Conservation (phyloP, 2,888 invertebrate species). For the Conchocele bisecta region DNA sequence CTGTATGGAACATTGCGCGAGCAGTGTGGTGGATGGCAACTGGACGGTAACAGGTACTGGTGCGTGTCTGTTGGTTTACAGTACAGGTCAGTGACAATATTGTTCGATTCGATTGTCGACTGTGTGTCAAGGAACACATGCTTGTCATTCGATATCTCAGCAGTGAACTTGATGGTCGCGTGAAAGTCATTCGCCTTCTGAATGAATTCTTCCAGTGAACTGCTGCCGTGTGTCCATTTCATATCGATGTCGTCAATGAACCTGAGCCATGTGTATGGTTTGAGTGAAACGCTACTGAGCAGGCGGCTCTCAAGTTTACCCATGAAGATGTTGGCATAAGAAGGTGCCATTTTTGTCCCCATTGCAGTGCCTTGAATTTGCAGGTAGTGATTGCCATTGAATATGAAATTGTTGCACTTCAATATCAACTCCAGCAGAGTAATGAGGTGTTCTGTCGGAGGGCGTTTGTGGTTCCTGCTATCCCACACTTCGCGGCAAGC, state of each 20-base stretch:
- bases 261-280: constrained; percentile 26
- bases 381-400: constrained; percentile 37
- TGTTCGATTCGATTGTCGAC: too few relatives aligned
- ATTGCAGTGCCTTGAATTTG: too few relatives aligned
- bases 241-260: constrained; percentile 53
- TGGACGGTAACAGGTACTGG: too few relatives aligned
- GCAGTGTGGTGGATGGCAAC: too few relatives aligned
- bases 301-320: constrained; percentile 32
- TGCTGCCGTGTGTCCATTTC: constrained; percentile 14
- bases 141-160: neutral
- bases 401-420: constrained; percentile 32
- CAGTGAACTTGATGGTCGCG: constrained; percentile 14
- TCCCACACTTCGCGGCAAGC: constrained; percentile 18
- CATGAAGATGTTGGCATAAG: constrained; percentile 46
- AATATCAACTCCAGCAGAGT: constrained; percentile 19
- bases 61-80: too few relatives aligned
- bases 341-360: constrained; percentile 49
- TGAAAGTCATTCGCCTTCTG: constrained; percentile 13
- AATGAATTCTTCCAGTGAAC: neutral
- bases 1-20: too few relatives aligned
- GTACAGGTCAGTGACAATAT: too few relatives aligned
- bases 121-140: constrained; percentile 14
- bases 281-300: neutral
- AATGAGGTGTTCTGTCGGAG: constrained; percentile 14
- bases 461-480: constrained; percentile 6